These are phyloP conservation scores for Telmatochromis brachygnathus DNA, from an alignment of 2,113 vertebrate species.

Conservation along the genomic window DNA sequence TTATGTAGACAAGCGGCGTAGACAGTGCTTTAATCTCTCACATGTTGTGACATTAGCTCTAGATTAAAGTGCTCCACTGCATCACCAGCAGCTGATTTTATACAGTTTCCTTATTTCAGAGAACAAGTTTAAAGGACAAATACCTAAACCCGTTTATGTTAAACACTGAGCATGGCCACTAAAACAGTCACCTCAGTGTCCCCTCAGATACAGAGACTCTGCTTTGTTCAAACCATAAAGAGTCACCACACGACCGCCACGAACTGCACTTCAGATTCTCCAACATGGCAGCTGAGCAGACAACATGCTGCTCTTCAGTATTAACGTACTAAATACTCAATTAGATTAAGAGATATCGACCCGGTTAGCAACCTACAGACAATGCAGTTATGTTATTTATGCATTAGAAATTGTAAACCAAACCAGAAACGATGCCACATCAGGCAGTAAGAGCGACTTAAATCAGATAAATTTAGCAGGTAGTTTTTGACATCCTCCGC, in stretches of 20 bases:
- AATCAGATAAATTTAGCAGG: not conserved
- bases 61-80: conserved; percentile 13
- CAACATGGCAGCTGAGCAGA: not conserved
- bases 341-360: not conserved
- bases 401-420: not conserved
- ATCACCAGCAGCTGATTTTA: not conserved
- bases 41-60: conserved; percentile 14
- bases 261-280: not conserved
- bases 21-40: conserved; percentile 11
- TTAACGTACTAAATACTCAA: not conserved
- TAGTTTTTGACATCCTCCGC: not conserved
- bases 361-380: not conserved
- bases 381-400: not conserved
- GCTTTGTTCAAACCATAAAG: not conserved
- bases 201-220: not conserved
- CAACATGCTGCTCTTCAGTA: not conserved
- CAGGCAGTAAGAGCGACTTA: not conserved
- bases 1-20: conserved; percentile 14
- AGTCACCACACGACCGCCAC: not conserved
- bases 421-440: not conserved
- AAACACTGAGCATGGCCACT: not conserved
- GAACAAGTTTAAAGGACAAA: not conserved
- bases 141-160: not conserved
- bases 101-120: not conserved
- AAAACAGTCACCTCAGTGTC: not conserved